These are phyloP conservation scores for Zaprionus kolodkinae DNA, from an alignment of 1,140 invertebrate species.

Conservation along the genomic window DNA sequence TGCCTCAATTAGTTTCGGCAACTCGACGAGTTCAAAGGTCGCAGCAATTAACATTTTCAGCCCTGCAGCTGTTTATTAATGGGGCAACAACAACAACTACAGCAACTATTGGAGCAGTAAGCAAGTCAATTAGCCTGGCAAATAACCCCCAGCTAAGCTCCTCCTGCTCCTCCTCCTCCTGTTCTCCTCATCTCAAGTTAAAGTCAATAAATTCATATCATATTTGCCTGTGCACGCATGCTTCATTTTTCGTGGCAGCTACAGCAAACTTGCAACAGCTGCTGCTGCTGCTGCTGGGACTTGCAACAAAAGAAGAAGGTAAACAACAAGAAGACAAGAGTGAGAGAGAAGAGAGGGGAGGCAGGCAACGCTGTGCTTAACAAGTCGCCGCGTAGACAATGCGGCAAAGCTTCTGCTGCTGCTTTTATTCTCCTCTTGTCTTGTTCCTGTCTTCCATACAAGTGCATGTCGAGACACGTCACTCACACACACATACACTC, in stretches of 20 bases:
- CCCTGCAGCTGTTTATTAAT: conserved; percentile 45
- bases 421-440: background rate
- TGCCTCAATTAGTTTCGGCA: conserved; percentile 29
- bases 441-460: conserved; percentile 23
- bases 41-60: conserved; percentile 42
- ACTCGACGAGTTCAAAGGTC: conserved; percentile 43
- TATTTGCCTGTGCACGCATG: conserved; percentile 7
- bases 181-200: background rate
- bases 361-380: conserved; percentile 42
- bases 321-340: conserved; percentile 17
- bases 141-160: background rate
- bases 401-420: conserved; percentile 33
- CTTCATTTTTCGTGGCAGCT: conserved; percentile 3
- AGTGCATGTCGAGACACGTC: conserved; percentile 32
- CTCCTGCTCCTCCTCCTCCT: background rate
- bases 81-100: background rate
- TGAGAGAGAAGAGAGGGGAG: background rate
- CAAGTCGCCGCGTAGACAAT: conserved; percentile 61
- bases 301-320: conserved; percentile 25
- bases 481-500: conserved; percentile 10
- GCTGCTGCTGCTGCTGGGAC: no score
- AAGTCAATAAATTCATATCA: conserved; percentile 40
- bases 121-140: conserved; percentile 47
- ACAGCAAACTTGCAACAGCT: conserved; percentile 19
- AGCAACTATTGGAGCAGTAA: background rate